Conservation (phyloP, 2,113 vertebrate species). For the Arvicanthis niloticus region DNA sequence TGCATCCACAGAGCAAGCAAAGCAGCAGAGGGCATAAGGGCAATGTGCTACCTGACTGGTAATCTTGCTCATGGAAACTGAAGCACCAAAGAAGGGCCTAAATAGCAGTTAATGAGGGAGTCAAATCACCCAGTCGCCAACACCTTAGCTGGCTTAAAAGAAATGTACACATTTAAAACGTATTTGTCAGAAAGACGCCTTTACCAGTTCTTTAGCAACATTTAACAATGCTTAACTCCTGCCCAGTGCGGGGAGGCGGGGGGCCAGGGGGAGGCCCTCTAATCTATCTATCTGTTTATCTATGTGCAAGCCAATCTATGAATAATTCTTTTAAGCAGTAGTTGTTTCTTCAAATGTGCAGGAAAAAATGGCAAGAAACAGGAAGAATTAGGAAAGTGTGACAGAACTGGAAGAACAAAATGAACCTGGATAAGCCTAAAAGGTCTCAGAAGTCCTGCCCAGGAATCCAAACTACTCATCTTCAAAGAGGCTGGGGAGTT, state of each 20-base stretch:
- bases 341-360: neutral
- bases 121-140: neutral
- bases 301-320: neutral
- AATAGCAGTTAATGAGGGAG: too few species aligned
- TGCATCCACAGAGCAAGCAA: fast-evolving
- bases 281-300: neutral
- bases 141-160: neutral
- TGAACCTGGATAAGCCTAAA: neutral
- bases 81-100: neutral
- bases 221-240: neutral
- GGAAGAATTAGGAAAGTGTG: neutral
- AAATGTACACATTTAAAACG: neutral
- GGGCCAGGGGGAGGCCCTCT: neutral
- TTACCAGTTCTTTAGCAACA: neutral
- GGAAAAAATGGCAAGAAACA: neutral
- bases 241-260: neutral
- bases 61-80: neutral
- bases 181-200: neutral
- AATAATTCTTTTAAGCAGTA: neutral
- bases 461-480: neutral
- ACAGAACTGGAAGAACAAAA: neutral
- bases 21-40: neutral
- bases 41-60: neutral
- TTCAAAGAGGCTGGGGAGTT: neutral
- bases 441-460: neutral